Evolutionary conservation across 2,888 invertebrate genomes (phyloP), one percentile per base, ranked within the genome.

Genomic region (Brachypterus glaber): DNA sequence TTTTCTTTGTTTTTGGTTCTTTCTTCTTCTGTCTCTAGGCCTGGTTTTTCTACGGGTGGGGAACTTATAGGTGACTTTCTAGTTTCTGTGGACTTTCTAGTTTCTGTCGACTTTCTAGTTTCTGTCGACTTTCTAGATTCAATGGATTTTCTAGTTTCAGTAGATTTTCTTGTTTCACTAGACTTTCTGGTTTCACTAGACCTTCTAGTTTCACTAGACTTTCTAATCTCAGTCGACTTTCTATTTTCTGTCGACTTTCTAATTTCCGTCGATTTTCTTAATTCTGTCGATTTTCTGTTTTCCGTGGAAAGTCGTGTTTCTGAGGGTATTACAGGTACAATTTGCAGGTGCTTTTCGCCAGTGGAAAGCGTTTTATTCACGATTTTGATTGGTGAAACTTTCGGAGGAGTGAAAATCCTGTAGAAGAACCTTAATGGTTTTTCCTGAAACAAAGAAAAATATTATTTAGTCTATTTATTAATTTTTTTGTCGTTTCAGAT

Each of bases 341-440:
- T 60, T 51, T 64, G 64, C 13, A 64, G 44, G 44, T 63, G 63
- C 44, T 62, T 64, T 8, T 55, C 57, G n/a, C 63, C 63, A n/a
- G 55, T 53, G 3, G 59, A 53, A 4, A 58, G 46, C 3, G 60
- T 54, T 5, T 62, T 62, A 45, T 60, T 64, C 27, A 64, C 56
- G 37, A 65, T 65, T 48, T 59, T 61, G 40, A 65, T 64, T 2
- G 64, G 65, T 44, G 55, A 55, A 18, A 65, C 57, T 11, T 35
- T 35, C 49, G 62, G 46, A 1, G 63, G 65, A 1, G 60, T 64
- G 54, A 66, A 66, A 46, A 80, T 76, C 30, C 75, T 70, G 58
- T 78, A 79, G 60, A 72, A 75, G 57, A 80, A 77, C 40, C 73
- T 64, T 72, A 80, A 72, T 9, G 79, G 79, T 37, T 73, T 72